Evolutionary conservation across 2,797 vertebrate species (phyloP).

Genomic region (Notoglanidium macrostoma): DNA sequence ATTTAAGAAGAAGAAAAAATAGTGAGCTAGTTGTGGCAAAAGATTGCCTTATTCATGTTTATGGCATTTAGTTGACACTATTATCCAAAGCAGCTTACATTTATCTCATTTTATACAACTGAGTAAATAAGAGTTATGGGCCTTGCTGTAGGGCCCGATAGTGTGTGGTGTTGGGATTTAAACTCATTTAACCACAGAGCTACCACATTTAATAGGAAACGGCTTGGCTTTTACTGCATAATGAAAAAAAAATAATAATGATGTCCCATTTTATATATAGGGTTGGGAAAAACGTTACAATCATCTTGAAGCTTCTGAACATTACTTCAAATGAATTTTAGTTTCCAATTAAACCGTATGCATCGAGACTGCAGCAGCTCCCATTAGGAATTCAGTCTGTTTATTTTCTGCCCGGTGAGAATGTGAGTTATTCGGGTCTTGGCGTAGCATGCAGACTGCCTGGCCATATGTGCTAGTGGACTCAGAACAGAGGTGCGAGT

Average conservation of each 20-base stretch:
- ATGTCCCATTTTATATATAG: background rate
- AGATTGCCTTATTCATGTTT: background rate
- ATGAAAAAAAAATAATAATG: background rate
- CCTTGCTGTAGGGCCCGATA: background rate
- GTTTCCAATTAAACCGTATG: background rate
- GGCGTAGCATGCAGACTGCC: conserved; percentile 6
- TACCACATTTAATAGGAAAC: background rate
- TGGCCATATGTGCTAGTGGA: conserved; percentile 15
- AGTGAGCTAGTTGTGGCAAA: background rate
- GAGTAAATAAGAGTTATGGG: background rate
- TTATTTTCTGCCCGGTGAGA: conserved; percentile 45
- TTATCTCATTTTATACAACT: background rate
- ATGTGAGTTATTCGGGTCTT: conserved; percentile 27
- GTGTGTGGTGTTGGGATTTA: background rate
- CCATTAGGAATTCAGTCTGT: conserved; percentile 7
- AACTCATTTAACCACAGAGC: background rate
- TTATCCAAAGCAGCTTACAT: background rate
- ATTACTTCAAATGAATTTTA: background rate
- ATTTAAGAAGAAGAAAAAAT: background rate
- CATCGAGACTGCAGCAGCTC: background rate
- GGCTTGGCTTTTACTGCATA: background rate
- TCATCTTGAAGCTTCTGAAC: background rate
- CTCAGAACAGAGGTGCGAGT: conserved; percentile 50
- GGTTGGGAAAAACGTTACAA: background rate
- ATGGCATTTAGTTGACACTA: background rate